Evolutionary conservation across 2,888 invertebrate genomes (phyloP), one percentile per base, ranked within the genome.

Genomic region (Cylloceria caligata): DNA sequence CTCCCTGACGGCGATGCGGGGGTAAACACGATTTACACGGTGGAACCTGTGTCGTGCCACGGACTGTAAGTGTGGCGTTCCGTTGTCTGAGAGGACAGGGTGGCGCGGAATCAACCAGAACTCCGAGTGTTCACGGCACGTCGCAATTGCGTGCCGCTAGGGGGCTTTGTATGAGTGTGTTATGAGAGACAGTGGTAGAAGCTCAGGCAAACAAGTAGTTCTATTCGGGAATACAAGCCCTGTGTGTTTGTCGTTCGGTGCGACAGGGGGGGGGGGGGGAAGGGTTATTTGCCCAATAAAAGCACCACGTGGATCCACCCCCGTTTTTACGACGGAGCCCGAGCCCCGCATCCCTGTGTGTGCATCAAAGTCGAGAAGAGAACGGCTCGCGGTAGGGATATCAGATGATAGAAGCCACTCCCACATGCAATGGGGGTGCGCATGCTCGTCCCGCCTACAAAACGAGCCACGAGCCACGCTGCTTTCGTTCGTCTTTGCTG

Each of bases 281-380:
- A 55, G 55, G 71, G 89, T 91, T 91, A 91, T 91, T 91, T 91
- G 91, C 88, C 91, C 91, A 91, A 91, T 91, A 91, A 91, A 91
- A 90, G 89, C 91, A 91, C 91, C 91, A 91, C 91, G 91, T 85
- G 89, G 88, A 83, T 36, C 84, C 84, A 81, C 85, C 85, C 83
- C 84, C 84, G 88, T 84, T 60, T 73, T 69, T 76, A 62, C 64
- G 39, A 75, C 21, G 21, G 42, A 67, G 60, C 30, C 21, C 16
- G 21, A 21, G 24, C 24, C 52, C 13, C 52, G 3, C 52, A n/a
- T 2, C 11, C 13, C 24, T 13, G 3, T 11, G 52, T 21, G 11
- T 19, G 45, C 52, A 52, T 11, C 13, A 21, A 11, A 52, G 24
- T 52, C 52, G 21, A 24, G 24, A 52, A 21, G 52, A 52, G 30